Evolutionary conservation across 1,140 invertebrate genomes (phyloP), one percentile per base, ranked within the genome.

Genomic region (Pseudomyrmex gracilis): DNA sequence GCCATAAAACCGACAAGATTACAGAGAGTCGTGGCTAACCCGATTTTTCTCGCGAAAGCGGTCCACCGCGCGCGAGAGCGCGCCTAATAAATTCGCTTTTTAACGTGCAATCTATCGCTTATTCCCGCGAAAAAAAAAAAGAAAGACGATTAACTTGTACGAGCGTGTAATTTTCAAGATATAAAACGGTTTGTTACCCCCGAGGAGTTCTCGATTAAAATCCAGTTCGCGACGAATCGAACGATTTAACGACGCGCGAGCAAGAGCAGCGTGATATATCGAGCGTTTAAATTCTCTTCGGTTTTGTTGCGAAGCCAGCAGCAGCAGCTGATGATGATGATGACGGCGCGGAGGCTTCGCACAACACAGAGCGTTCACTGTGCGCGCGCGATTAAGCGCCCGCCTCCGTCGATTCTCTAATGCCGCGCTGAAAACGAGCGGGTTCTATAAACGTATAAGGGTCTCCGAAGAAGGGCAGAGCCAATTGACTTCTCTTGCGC

Each of bases 381-480:
- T 80, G 20, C 61, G 45, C 45, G 47, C 63, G 70, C 53, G 76
- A 71, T 80, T 80, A 71, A 80, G 45, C 76, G 64, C n/a, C 43
- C 60, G 51, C 34, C 76, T 58, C 55, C 66, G 76, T 10, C 51
- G 13, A 34, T 22, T 43, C 13, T 53, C 20, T 73, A 73, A 73
- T 57, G 17, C 58, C 22, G 43, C 15, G 7, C 47, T 55, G 43
- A 55, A 76, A 63, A 70, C 80, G 63, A 66, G 43, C 43, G 64
- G 43, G 34, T 2, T 34, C 24, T 57, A 67, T 70, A 45, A 82
- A 66, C 63, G 55, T 78, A 34, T 34, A 84, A 86, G 71, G 73
- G 57, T 66, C 63, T 87, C 64, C 76, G 45, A 84, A 76, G 77
- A 87, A 84, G 80, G 86, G 60, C 43, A 87, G 20, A 76, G 70